Evolutionary conservation across 2,797 vertebrate genomes (phyloP).

Genomic region (Danio albolineatus): DNA sequence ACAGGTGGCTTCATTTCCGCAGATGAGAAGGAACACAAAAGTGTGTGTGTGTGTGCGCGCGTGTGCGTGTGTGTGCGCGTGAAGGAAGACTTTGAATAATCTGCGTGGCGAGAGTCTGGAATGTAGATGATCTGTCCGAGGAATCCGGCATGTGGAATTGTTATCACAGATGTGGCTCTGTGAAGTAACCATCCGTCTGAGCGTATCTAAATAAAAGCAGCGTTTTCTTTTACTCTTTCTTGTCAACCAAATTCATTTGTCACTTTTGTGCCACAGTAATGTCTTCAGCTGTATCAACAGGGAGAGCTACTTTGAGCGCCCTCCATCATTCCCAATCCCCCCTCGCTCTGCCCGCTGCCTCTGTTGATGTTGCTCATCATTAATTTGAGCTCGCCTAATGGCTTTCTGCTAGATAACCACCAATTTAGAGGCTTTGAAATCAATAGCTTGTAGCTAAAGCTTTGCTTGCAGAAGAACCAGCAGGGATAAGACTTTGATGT

Average conservation of each 20-base stretch:
- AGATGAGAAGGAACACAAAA: conserved; percentile 25
- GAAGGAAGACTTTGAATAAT: neutral
- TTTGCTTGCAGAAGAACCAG: conserved; percentile 41
- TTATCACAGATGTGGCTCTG: conserved; percentile 44
- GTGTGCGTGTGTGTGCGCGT: neutral
- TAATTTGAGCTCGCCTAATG: conserved; percentile 67
- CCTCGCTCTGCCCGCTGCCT: conserved; percentile 16
- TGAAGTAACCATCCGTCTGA: conserved; percentile 43
- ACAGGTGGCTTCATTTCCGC: conserved; percentile 29
- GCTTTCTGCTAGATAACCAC: conserved; percentile 68
- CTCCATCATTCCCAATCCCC: conserved; percentile 8
- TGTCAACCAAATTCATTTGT: conserved; percentile 51
- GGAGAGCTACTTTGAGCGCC: conserved; percentile 27
- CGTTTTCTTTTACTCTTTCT: conserved; percentile 45
- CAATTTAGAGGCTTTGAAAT: conserved; percentile 69
- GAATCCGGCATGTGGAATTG: conserved; percentile 40
- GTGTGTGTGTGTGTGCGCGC: neutral
- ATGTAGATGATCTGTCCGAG: conserved; percentile 42
- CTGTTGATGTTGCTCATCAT: conserved; percentile 65
- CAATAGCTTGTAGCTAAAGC: conserved; percentile 55
- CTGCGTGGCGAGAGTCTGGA: conserved; percentile 34
- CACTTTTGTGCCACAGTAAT: conserved; percentile 45
- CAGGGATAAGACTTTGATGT: conserved; percentile 45
- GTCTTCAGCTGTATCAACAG: conserved; percentile 51
- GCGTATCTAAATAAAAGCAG: conserved; percentile 33